Base-by-base conservation (phyloP, 2,888 invertebrate genomes). In the Criorhina ranunculi region DNA sequence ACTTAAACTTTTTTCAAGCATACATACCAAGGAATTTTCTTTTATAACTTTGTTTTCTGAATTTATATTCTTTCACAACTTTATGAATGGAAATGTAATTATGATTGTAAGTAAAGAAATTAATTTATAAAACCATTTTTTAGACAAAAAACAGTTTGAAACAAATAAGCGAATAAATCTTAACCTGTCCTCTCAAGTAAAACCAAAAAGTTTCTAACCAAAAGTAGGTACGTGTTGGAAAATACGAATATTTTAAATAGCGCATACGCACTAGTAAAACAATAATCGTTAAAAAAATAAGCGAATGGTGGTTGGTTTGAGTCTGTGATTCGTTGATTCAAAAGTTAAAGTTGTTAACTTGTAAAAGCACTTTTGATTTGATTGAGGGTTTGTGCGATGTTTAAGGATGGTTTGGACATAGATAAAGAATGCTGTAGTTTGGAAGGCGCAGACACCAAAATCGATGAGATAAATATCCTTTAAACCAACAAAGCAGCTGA, bases 121-220 rank as follows among this genome's bases (percentile, higher is more conserved):
- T 1, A 11, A 59, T 40, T 40, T 59, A 24, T 40, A 1, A 17
- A 49, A n/a, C 17, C 62, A 46, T 49, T 46, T 60, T 17, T 4
- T 5, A 8, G 37, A 12, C n/a, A 9, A 42, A 46, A 62, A 29
- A 29, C 1, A 15, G 29, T 51, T 37, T 37, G n/a, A 33, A 33
- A 12, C 12, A 11, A 57, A 15, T 19, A 17, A 19, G 17, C 29
- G 12, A 42, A 4, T 17, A 5, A 40, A 15, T 17, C 5, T n/a
- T 5, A 8, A 19, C 37, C 19, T 62, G 40, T 19, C 5, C 42
- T 33, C 60, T 33, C 12, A 5, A 15, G 35, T 37, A 17, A 49
- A 51, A 60, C 17, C 31, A 33, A 42, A 62, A 40, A 33, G 12
- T 51, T 37, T 51, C 51, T 37, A 12, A 33, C 42, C 51, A 62